Percentiles rank a stretch among this genome's conserved stretches.
Conservation (phyloP, 2,113 vertebrate species). For the Chrysemys picta region DNA sequence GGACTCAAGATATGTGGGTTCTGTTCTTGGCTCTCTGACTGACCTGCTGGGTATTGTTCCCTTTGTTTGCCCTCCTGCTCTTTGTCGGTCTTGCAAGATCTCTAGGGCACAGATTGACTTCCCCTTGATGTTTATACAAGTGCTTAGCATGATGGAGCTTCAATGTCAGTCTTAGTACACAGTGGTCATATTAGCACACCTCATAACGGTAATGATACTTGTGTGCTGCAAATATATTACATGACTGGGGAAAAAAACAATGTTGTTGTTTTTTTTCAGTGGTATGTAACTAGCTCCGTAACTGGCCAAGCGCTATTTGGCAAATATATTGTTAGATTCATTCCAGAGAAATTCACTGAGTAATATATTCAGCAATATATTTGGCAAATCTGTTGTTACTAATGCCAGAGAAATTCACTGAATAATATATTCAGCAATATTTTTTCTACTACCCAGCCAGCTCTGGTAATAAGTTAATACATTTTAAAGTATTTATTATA, state of each 20-base stretch:
- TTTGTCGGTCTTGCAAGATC: neutral
- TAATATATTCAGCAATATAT: too few species aligned
- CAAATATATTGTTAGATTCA: neutral
- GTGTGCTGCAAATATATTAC: neutral
- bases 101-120: neutral
- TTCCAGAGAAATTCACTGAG: too few species aligned
- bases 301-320: neutral
- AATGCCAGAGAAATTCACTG: fast-evolving
- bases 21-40: neutral
- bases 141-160: too few species aligned
- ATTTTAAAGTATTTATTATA: neutral
- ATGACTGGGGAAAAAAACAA: neutral
- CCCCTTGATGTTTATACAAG: fast-evolving
- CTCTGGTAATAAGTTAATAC: fast-evolving
- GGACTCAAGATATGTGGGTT: neutral
- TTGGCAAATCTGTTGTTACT: neutral
- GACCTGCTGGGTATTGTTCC: neutral
- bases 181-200: too few species aligned
- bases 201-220: neutral
- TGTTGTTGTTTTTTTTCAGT: neutral
- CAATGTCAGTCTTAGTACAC: too few species aligned
- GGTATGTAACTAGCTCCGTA: neutral
- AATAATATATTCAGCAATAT: fast-evolving
- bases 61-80: neutral
- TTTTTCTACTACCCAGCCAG: neutral